Evolutionary conservation across 1,140 invertebrate species (phyloP).

Genomic region (Bombus balteatus): DNA sequence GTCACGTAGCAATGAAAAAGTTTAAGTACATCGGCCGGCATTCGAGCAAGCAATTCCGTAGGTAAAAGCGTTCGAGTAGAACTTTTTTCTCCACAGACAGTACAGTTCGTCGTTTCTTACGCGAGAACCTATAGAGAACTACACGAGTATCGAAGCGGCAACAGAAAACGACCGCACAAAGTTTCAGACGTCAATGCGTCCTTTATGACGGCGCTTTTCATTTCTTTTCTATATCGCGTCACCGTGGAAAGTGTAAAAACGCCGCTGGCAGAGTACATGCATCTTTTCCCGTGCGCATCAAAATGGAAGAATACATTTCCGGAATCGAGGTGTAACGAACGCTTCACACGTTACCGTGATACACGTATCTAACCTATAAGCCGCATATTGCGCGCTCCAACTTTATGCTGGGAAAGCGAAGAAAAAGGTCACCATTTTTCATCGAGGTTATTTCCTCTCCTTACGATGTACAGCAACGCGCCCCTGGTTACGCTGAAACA

Average conservation of each 20-base stretch:
- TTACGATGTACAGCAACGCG: background rate
- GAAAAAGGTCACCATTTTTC: slow-evolving; percentile 9
- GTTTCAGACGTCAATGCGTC: slow-evolving; percentile 46
- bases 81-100: background rate
- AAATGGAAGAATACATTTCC: slow-evolving; percentile 43
- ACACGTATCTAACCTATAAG: slow-evolving; percentile 2
- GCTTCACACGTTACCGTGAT: background rate
- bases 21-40: background rate
- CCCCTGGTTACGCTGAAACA: background rate
- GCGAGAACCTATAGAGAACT: background rate
- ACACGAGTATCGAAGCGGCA: slow-evolving; percentile 10
- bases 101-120: background rate
- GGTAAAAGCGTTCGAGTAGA: slow-evolving; percentile 13
- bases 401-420: slow-evolving; percentile 15
- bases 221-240: slow-evolving; percentile 28
- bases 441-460: background rate
- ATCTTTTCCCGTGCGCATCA: slow-evolving; percentile 15
- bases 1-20: background rate
- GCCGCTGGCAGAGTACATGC: slow-evolving; percentile 11
- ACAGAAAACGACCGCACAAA: slow-evolving; percentile 27
- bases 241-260: slow-evolving; percentile 39
- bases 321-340: slow-evolving; percentile 33
- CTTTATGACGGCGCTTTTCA: slow-evolving; percentile 41
- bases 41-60: background rate
- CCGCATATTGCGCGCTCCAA: slow-evolving; percentile 4